phyloP scores from a whole-genome alignment of 2,888 invertebrate genomes.

The Acrobasis repandana region DNA sequence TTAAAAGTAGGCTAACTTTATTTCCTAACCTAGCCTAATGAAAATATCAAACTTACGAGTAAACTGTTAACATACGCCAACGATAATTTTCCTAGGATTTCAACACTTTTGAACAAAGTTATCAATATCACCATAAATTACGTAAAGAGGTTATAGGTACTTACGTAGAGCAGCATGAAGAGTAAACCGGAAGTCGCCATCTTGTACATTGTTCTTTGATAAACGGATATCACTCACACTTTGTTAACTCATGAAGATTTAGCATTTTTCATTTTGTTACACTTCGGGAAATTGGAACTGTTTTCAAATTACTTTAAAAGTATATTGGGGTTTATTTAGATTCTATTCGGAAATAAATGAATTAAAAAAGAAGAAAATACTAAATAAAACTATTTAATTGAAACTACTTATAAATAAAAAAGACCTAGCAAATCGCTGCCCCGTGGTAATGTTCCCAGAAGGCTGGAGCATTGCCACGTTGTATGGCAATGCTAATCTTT shows the following conservation, averaged over 20 bases:
- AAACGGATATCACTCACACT: constrained; percentile 32
- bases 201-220: constrained; percentile 38
- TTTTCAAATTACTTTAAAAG: not conserved
- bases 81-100: not conserved
- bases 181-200: constrained; percentile 62
- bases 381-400: too few species aligned
- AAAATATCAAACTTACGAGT: too few species aligned
- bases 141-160: constrained; percentile 49
- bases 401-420: too few species aligned
- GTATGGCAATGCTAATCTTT: too few species aligned
- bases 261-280: not conserved
- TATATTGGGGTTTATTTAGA: too few species aligned
- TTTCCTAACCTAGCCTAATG: too few species aligned
- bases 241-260: constrained; percentile 12
- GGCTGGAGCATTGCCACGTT: too few species aligned
- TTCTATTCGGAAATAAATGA: not conserved
- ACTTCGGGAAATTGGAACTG: not conserved
- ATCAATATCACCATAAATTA: constrained; percentile 30
- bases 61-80: not conserved
- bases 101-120: constrained; percentile 12
- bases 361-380: too few species aligned
- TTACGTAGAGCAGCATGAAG: constrained; percentile 54
- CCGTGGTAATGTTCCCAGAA: too few species aligned
- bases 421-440: too few species aligned
- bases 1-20: too few species aligned